Evolutionary conservation across 2,113 vertebrate species (phyloP), one percentile per base, ranked within the genome.

Genomic region (Lipophrys pholis): DNA sequence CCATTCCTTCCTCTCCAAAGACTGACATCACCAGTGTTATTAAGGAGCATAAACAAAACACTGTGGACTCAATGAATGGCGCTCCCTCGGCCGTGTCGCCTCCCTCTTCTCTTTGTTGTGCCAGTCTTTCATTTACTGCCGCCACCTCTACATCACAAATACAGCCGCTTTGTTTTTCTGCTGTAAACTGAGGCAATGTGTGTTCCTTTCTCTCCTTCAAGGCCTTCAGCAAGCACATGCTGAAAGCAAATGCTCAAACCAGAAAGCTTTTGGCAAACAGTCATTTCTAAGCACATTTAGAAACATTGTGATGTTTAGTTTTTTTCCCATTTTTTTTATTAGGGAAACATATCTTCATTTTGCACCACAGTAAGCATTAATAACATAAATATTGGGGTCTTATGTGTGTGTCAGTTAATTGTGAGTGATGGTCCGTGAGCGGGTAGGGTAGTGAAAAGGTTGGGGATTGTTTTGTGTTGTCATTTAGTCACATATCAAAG

Each of bases 401-500:
- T 39, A 78, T 76, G 65, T 80, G 78, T 80, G 64, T 72, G 45
- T 36, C 83, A 79, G 90, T 86, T 46, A 79, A 76, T 81, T 89
- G 81, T 87, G 86, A 91, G 68, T 81, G 79, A 86, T 87, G 74
- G 66, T 59, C 53, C 65, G 12, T 39, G n/a, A 64, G 65, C 63
- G 49, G 69, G 16, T 2, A 4, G 21, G 21, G 2, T 30, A 30
- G 21, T 30, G 21, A 30, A 30, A 30, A 30, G 21, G 21, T 30
- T 30, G 67, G 66, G 69, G 52, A 65, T 54, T 81, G 67, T 65
- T 67, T 76, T 54, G 60, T 6, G 67, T 50, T 45, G 65, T 83
- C 73, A 90, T 90, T 87, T 85, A 41, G 79, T 78, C 74, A 74
- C 66, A 67, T 59, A 90, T 87, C 82, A 84, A 83, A 87, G 53